A percentile compares a stretch with the other conserved stretches of the same genome.
These are phyloP conservation scores for Armadillidium nasatum DNA, from an alignment of 1,140 invertebrate genomes.

Conservation along the genomic window DNA sequence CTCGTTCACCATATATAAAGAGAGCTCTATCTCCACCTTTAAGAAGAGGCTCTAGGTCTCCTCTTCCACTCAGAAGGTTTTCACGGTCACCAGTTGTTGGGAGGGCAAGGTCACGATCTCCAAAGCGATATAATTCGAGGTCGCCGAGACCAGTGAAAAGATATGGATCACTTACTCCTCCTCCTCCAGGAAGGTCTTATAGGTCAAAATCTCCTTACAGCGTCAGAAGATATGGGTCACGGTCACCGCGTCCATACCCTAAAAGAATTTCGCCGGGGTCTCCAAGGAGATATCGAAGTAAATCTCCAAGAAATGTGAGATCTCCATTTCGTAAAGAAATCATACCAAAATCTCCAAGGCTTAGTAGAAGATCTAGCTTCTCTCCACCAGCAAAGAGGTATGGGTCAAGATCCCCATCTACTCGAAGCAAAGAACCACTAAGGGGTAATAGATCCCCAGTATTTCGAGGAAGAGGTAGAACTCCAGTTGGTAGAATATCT, in stretches of 20 bases:
- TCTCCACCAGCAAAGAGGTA: background rate
- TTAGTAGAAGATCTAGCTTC: background rate
- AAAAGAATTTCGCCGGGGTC: background rate
- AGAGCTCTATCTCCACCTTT: background rate
- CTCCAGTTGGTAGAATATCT: background rate
- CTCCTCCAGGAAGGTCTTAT: background rate
- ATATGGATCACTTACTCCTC: background rate
- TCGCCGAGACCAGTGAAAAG: background rate
- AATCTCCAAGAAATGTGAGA: background rate
- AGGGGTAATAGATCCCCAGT: background rate
- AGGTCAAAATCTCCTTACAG: background rate
- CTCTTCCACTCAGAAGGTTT: background rate
- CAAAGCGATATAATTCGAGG: slow-evolving; percentile 4
- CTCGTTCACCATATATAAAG: background rate
- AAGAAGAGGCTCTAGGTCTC: background rate
- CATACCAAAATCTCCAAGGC: background rate
- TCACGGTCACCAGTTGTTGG: background rate
- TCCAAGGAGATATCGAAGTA: background rate
- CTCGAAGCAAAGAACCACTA: background rate
- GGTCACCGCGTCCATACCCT: background rate
- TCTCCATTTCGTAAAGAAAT: background rate
- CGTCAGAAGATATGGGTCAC: background rate
- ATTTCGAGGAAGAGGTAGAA: background rate
- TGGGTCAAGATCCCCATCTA: background rate
- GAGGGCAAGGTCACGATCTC: background rate